Evolutionary conservation across 2,888 invertebrate species (phyloP).

Genomic region (Coleophora deauratella): DNA sequence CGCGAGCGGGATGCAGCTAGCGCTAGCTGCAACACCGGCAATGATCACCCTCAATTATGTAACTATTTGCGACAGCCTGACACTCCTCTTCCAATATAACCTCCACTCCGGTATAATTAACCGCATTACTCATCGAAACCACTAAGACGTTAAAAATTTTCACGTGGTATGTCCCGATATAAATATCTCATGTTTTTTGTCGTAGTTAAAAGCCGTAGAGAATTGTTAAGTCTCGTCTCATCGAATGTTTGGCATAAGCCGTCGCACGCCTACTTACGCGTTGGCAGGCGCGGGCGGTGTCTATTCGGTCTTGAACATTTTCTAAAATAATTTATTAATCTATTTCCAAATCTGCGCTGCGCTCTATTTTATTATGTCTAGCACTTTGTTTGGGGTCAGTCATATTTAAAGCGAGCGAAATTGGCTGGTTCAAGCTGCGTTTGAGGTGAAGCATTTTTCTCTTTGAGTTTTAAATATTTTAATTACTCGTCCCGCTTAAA

Average conservation of each 20-base stretch:
- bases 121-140: slow-evolving; percentile 4
- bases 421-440: too few relatives aligned
- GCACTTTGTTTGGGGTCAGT: neutral
- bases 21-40: slow-evolving; percentile 15
- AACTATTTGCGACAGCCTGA: slow-evolving; percentile 1
- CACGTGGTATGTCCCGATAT: slow-evolving; percentile 1
- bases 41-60: neutral
- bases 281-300: too few relatives aligned
- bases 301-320: slow-evolving; percentile 27
- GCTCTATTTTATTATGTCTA: neutral
- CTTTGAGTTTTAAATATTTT: too few relatives aligned
- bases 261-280: slow-evolving; percentile 47
- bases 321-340: slow-evolving; percentile 20
- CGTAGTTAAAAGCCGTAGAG: slow-evolving; percentile 27
- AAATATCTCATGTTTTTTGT: slow-evolving; percentile 15
- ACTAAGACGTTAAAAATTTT: slow-evolving; percentile 6
- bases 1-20: slow-evolving; percentile 58
- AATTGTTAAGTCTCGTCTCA: slow-evolving; percentile 36
- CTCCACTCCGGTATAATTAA: slow-evolving; percentile 2
- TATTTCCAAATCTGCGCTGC: too few relatives aligned
- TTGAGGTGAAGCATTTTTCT: too few relatives aligned
- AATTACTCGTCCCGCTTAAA: too few relatives aligned
- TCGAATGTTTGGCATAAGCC: slow-evolving; percentile 46
- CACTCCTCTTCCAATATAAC: neutral
- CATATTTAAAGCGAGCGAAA: neutral